phyloP scores from a whole-genome alignment of 2,797 vertebrate species.

The Pristis pectinata region DNA sequence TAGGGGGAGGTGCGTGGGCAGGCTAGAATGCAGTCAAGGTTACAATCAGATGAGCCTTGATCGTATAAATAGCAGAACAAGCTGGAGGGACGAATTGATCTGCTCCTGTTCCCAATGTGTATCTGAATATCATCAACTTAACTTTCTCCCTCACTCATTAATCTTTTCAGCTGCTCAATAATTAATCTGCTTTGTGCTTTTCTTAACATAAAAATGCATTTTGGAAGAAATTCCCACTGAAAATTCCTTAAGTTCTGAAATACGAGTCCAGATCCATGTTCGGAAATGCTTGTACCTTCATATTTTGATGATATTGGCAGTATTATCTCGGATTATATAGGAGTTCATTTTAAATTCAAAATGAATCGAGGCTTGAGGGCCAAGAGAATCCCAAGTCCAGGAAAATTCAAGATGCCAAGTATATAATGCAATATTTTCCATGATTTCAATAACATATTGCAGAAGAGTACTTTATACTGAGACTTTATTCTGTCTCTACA shows the following conservation, averaged over 20 bases:
- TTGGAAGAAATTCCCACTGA: background rate
- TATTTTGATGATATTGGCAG: background rate
- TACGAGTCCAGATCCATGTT: background rate
- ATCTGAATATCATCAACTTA: background rate
- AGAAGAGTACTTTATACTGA: background rate
- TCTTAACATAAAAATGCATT: background rate
- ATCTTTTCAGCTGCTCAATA: background rate
- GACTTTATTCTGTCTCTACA: background rate
- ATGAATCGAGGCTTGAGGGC: background rate
- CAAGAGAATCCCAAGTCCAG: background rate
- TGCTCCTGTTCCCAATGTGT: too few relatives aligned
- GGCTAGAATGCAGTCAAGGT: too few relatives aligned
- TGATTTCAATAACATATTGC: background rate
- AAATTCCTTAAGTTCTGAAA: background rate
- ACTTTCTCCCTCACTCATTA: too few relatives aligned
- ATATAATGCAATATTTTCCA: background rate
- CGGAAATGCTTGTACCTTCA: background rate
- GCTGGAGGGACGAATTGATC: too few relatives aligned
- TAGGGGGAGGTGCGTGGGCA: too few relatives aligned
- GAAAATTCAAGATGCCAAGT: background rate
- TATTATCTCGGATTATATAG: background rate
- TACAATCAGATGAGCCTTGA: too few relatives aligned
- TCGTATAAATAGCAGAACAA: too few relatives aligned
- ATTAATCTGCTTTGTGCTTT: background rate
- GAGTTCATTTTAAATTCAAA: background rate